These are phyloP conservation scores for Thamnaconus septentrionalis DNA, from an alignment of 2,113 vertebrate species.

Conservation along the genomic window DNA sequence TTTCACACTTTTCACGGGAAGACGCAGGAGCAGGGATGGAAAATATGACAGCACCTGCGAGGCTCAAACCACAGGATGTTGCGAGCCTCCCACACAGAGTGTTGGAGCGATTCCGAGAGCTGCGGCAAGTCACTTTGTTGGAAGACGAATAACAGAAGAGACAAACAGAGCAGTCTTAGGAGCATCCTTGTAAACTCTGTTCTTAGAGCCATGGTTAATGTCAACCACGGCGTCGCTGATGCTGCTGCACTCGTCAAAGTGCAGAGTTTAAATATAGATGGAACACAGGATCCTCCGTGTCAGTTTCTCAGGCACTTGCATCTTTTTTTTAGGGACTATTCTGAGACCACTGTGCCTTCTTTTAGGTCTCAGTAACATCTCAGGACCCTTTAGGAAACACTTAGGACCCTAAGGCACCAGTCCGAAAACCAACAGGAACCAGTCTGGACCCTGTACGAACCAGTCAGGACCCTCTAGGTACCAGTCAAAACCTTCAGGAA, in stretches of 20 bases:
- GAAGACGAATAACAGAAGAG: conserved; percentile 4
- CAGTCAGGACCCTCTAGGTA: too few species aligned
- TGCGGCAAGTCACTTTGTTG: conserved; percentile 8
- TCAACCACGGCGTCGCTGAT: not conserved
- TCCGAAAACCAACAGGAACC: too few species aligned
- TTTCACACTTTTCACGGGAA: conserved; percentile 47
- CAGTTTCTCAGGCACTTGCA: too few species aligned
- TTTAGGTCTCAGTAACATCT: too few species aligned
- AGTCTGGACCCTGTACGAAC: too few species aligned
- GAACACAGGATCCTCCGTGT: too few species aligned
- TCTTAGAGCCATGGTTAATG: not conserved
- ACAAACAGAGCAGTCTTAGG: not conserved
- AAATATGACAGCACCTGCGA: conserved; percentile 47
- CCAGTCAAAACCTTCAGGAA: too few species aligned
- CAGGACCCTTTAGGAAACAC: too few species aligned
- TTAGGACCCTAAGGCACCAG: too few species aligned
- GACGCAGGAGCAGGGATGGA: conserved; percentile 47
- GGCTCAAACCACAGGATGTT: conserved; percentile 5
- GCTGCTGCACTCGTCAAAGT: not conserved
- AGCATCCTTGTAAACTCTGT: conserved; percentile 12
- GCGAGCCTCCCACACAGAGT: conserved; percentile 20
- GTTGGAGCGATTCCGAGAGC: conserved; percentile 12
- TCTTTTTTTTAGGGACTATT: too few species aligned
- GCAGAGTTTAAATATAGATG: too few species aligned
- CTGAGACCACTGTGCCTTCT: too few species aligned